Conservation (phyloP, 2,888 invertebrate genomes). For the Drosophila flavopinicola region DNA sequence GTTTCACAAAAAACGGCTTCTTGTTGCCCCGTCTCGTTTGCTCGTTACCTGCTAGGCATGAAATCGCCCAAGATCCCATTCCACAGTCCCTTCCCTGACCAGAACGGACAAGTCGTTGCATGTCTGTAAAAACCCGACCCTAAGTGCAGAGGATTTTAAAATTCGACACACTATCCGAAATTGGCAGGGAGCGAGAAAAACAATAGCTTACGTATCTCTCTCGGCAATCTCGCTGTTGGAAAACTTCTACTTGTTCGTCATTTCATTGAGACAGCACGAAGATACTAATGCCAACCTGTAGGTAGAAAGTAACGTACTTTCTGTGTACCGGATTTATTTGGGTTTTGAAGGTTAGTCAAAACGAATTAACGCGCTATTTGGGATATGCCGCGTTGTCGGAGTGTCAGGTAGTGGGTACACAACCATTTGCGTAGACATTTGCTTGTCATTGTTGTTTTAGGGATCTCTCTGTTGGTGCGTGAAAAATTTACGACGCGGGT, state of each 20-base stretch:
- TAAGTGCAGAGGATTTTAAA: constrained; percentile 55
- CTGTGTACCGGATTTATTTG: constrained; percentile 43
- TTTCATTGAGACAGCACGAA: constrained; percentile 60
- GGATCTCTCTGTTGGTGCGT: constrained; percentile 60
- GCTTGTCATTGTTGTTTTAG: constrained; percentile 67
- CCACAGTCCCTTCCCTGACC: constrained; percentile 40
- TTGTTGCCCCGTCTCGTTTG: constrained; percentile 33
- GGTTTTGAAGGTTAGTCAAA: constrained; percentile 74
- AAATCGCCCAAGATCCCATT: constrained; percentile 39
- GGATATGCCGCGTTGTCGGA: constrained; percentile 44
- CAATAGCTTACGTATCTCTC: constrained; percentile 54
- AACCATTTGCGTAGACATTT: constrained; percentile 45
- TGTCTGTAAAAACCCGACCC: constrained; percentile 60
- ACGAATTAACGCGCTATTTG: constrained; percentile 76
- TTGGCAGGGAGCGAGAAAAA: constrained; percentile 46
- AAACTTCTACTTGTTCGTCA: constrained; percentile 63
- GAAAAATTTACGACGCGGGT: constrained; percentile 62
- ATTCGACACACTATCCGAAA: constrained; percentile 71
- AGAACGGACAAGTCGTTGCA: constrained; percentile 63
- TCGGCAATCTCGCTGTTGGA: constrained; percentile 57
- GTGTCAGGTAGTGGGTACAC: constrained; percentile 60
- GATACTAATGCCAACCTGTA: constrained; percentile 50
- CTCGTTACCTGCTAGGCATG: constrained; percentile 63
- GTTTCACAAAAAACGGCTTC: constrained; percentile 35
- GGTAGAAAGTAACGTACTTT: constrained; percentile 69